A percentile compares a stretch with the other conserved stretches of the same genome.
phyloP scores from a whole-genome alignment of 2,888 invertebrate species.

The Allolobophora icterica region DNA sequence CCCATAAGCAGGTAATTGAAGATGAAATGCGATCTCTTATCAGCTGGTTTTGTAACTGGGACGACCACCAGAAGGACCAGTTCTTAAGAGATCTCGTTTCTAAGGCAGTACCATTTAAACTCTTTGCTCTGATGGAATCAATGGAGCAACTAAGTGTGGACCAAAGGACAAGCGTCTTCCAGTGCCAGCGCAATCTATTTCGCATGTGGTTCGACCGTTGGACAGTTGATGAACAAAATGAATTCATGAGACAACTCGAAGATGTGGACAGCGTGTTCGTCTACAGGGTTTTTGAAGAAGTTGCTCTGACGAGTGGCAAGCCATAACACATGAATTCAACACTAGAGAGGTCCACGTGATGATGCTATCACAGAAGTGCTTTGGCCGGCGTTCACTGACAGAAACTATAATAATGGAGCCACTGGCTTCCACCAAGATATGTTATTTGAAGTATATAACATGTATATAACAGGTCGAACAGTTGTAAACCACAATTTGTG shows the following conservation, averaged over 20 bases:
- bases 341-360: neutral
- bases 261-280: neutral
- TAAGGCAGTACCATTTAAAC: neutral
- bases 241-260: slow-evolving; percentile 11
- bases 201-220: neutral
- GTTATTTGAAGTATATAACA: neutral
- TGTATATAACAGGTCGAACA: neutral
- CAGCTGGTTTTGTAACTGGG: slow-evolving; percentile 6
- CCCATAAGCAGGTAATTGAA: slow-evolving; percentile 12
- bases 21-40: neutral
- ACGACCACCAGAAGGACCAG: neutral
- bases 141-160: neutral
- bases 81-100: neutral
- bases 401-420: neutral
- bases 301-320: slow-evolving; percentile 2
- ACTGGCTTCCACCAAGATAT: neutral
- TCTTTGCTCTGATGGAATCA: slow-evolving; percentile 17
- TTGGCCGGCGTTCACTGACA: neutral
- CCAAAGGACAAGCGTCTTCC: slow-evolving; percentile 5
- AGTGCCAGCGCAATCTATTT: neutral
- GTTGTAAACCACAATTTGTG: neutral
- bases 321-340: neutral
- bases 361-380: neutral
- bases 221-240: neutral
- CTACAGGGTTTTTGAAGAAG: neutral